Conservation (phyloP, 1,140 invertebrate genomes). For the Diprion similis region DNA sequence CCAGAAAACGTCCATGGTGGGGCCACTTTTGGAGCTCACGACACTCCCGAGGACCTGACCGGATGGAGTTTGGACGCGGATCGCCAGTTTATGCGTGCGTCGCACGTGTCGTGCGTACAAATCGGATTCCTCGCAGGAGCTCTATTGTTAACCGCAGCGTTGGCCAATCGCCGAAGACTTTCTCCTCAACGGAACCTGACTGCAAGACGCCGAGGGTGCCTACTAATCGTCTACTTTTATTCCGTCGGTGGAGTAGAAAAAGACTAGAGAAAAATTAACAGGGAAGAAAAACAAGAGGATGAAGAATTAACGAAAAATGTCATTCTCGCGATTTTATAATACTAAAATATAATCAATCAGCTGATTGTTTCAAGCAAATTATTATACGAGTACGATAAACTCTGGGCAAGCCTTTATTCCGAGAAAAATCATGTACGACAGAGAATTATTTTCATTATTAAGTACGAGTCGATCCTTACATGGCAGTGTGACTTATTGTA, state of each 20-base stretch:
- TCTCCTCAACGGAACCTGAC: constrained; percentile 30
- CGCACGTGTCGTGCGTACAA: neutral
- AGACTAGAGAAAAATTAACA: neutral
- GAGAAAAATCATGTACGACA: no score
- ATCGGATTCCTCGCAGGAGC: neutral
- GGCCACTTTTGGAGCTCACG: no score
- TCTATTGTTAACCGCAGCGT: neutral
- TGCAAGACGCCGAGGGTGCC: constrained; percentile 18
- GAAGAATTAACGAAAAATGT: neutral
- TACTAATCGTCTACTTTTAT: constrained; percentile 32
- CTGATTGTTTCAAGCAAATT: no score
- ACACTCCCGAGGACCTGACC: neutral
- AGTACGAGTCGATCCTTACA: no score
- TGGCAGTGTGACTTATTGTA: no score
- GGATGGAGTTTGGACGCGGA: constrained; percentile 4
- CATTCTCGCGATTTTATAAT: no score
- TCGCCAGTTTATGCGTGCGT: neutral
- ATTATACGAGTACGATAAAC: constrained; percentile 11
- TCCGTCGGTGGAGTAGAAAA: constrained; percentile 12
- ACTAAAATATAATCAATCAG: no score
- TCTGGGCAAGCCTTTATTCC: no score
- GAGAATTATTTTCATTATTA: no score
- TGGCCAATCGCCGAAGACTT: constrained; percentile 28
- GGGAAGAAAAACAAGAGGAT: no score
- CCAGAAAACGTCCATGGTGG: neutral